Evolutionary conservation across 1,140 invertebrate genomes (phyloP), one percentile per base, ranked within the genome.

Genomic region (Neomicropteryx cornuta): DNA sequence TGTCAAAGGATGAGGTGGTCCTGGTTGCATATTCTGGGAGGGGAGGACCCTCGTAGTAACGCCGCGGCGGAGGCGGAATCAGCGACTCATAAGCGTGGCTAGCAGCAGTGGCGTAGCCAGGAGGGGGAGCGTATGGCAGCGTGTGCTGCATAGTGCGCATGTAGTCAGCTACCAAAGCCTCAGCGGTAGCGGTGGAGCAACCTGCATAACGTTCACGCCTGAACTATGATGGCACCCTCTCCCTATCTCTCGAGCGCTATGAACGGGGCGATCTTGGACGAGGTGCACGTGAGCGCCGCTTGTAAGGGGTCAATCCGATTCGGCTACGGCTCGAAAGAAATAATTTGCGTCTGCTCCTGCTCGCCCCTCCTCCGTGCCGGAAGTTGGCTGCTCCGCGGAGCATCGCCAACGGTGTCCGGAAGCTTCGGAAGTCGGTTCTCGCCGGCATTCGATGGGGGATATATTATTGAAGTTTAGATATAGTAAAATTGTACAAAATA

Each of bases 121-220:
- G 77, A 35, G 78, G 72, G 20, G 76, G 72, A 11, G 74, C 75
- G 48, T 82, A 81, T 4, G 81, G 81, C 47, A 85, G 59, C 45
- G 83, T 79, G 51, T 82, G 78, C 50, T 84, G 79, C 78, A 84
- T 82, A n/a, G 76, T 81, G 24, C 79, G 69, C 77, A 87, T 83
- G 47, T 85, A 83, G 51, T 84, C 79, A 2, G 78, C 78, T 5
- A 84, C 76, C 50, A 81, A 83, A 8, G 80, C 79, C 52, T 85
- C 79, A 14, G 81, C 79, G 31, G 78, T 77, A 28, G 79, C 79
- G 11, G 79, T 66, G 36, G 59, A 60, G n/a, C n/a, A n/a, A n/a
- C n/a, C n/a, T n/a, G n/a, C n/a, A n/a, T n/a, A n/a, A n/a, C n/a
- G n/a, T 31, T 62, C 57, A 17, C 64, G 43, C 43, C 59, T 58